These are phyloP conservation scores for Cecidostiba fungosa DNA, from an alignment of 2,888 invertebrate genomes.

Conservation along the genomic window DNA sequence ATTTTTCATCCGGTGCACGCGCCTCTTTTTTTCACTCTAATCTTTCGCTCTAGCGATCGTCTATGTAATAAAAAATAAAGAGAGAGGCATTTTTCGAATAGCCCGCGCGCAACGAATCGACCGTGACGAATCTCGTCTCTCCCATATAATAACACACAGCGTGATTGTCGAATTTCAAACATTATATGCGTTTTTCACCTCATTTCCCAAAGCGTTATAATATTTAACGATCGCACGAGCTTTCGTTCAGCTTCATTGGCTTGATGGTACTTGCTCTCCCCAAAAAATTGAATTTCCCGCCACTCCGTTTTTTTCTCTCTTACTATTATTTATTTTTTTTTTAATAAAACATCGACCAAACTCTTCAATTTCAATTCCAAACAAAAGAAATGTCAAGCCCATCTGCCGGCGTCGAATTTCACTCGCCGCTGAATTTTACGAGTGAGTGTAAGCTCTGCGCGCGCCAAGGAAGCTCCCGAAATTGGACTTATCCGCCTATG, in stretches of 20 bases:
- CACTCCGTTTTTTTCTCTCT: neutral
- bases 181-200: neutral
- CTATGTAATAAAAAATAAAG: constrained; percentile 9
- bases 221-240: neutral
- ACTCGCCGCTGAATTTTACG: constrained; percentile 38
- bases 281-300: neutral
- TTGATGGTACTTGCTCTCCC: neutral
- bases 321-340: neutral
- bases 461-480: constrained; percentile 32
- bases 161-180: neutral
- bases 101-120: constrained; percentile 31
- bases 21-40: constrained; percentile 17
- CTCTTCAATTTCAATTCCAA: neutral
- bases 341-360: neutral
- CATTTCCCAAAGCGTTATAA: neutral
- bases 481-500: constrained; percentile 49
- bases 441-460: neutral
- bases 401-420: constrained; percentile 18
- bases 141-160: neutral
- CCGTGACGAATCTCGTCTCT: constrained; percentile 15
- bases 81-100: neutral
- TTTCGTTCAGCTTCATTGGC: neutral
- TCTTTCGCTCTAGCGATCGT: constrained; percentile 42
- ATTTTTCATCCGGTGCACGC: constrained; percentile 20
- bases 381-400: neutral